Evolutionary conservation across 2,113 vertebrate genomes (phyloP).

Genomic region (Sphyrna mokarran): DNA sequence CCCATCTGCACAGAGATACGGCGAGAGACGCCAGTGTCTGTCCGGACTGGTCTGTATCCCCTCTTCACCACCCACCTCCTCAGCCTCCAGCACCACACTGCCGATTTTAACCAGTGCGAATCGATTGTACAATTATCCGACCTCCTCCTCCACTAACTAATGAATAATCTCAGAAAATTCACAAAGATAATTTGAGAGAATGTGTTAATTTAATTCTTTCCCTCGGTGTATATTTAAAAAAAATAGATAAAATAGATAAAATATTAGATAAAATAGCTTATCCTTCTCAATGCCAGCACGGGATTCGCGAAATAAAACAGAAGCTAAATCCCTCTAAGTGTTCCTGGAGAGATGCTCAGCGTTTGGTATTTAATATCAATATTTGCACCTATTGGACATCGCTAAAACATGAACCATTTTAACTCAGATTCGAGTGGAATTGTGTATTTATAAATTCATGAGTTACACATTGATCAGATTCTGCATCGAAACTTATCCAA

Average conservation of each 20-base stretch:
- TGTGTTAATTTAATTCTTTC: not conserved
- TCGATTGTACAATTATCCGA: not conserved
- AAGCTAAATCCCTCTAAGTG: not conserved
- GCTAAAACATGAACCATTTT: not conserved
- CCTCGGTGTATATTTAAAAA: too few relatives aligned
- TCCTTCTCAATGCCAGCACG: not conserved
- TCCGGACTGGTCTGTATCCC: not conserved
- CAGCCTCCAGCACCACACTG: too few relatives aligned
- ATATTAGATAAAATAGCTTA: too few relatives aligned
- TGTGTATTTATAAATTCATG: not conserved
- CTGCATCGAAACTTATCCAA: not conserved
- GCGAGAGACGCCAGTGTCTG: not conserved
- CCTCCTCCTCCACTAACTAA: too few relatives aligned
- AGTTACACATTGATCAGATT: not conserved
- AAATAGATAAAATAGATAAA: too few relatives aligned
- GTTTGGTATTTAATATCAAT: not conserved
- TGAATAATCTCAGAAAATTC: not conserved
- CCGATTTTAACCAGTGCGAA: not conserved
- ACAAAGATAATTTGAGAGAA: too few relatives aligned
- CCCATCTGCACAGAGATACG: not conserved
- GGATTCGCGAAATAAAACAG: not conserved
- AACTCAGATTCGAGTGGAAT: not conserved
- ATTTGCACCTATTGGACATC: not conserved
- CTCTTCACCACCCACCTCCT: not conserved
- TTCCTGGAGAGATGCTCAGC: not conserved